Percentiles rank a stretch among this genome's conserved stretches.
These are phyloP conservation scores for Bombylius major DNA, from an alignment of 2,888 invertebrate genomes.

Conservation along the genomic window DNA sequence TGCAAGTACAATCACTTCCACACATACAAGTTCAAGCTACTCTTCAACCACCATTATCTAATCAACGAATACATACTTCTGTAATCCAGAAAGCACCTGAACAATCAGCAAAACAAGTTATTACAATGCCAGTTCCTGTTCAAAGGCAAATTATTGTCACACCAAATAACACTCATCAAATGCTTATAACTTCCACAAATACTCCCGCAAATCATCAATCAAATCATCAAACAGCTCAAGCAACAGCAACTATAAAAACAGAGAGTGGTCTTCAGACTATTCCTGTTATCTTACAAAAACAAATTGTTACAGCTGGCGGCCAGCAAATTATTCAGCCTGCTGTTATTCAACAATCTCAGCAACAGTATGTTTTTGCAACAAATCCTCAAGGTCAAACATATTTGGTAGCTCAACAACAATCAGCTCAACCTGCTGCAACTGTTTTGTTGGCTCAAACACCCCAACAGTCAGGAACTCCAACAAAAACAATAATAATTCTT, in stretches of 20 bases:
- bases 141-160: slow-evolving; percentile 32
- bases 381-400: slow-evolving; percentile 47
- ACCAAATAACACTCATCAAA: slow-evolving; percentile 20
- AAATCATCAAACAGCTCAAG: slow-evolving; percentile 9
- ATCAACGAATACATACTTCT: slow-evolving; percentile 5
- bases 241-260: slow-evolving; percentile 36
- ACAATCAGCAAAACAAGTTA: slow-evolving; percentile 32
- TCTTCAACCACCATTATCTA: slow-evolving; percentile 1
- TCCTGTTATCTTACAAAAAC: slow-evolving; percentile 31
- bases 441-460: slow-evolving; percentile 53
- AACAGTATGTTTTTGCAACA: slow-evolving; percentile 35
- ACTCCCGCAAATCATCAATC: neutral
- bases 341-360: slow-evolving; percentile 31
- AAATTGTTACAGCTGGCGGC: slow-evolving; percentile 18
- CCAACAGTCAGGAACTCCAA: slow-evolving; percentile 51
- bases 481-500: slow-evolving; percentile 57
- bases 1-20: slow-evolving; percentile 18
- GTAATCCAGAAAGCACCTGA: slow-evolving; percentile 8
- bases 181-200: neutral
- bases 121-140: slow-evolving; percentile 22
- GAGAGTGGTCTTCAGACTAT: slow-evolving; percentile 34
- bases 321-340: slow-evolving; percentile 25
- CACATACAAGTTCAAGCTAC: slow-evolving; percentile 18
- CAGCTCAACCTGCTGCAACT: slow-evolving; percentile 42
- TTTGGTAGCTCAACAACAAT: slow-evolving; percentile 52